Conservation (phyloP, 2,888 invertebrate genomes). For the Troides helena region DNA sequence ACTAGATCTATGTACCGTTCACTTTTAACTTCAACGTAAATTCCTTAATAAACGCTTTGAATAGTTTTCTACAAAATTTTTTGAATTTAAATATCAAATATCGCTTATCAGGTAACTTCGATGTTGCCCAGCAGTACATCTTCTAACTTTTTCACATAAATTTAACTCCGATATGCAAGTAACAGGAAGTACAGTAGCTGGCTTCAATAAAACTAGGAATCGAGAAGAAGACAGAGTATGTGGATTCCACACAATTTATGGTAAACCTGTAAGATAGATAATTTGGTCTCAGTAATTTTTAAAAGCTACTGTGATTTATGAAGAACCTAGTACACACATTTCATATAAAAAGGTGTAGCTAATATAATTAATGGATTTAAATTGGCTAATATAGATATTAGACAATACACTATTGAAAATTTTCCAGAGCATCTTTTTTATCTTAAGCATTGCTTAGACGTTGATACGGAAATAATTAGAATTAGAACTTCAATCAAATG, state of each 20-base stretch:
- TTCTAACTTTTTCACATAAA: constrained; percentile 21
- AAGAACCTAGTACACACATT: no score
- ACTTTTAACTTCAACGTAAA: neutral
- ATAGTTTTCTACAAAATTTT: neutral
- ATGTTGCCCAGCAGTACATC: constrained; percentile 16
- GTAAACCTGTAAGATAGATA: neutral
- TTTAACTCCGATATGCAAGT: constrained; percentile 18
- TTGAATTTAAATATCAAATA: constrained; percentile 12
- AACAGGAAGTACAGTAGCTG: constrained; percentile 3
- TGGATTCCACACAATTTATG: neutral
- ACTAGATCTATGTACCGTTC: no score
- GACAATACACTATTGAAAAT: no score
- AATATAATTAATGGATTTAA: no score
- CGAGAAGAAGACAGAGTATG: neutral
- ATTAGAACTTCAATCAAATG: no score
- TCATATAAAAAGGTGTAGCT: no score
- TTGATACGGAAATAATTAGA: no score
- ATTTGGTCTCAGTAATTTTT: no score
- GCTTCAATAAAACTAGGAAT: constrained; percentile 15
- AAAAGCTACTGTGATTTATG: no score
- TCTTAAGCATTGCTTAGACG: no score
- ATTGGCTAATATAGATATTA: no score
- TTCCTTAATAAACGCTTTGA: neutral
- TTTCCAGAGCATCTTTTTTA: no score
- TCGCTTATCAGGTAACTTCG: constrained; percentile 12